These are phyloP conservation scores for Drosophila guanche DNA, from an alignment of 1,140 invertebrate genomes.

Conservation along the genomic window DNA sequence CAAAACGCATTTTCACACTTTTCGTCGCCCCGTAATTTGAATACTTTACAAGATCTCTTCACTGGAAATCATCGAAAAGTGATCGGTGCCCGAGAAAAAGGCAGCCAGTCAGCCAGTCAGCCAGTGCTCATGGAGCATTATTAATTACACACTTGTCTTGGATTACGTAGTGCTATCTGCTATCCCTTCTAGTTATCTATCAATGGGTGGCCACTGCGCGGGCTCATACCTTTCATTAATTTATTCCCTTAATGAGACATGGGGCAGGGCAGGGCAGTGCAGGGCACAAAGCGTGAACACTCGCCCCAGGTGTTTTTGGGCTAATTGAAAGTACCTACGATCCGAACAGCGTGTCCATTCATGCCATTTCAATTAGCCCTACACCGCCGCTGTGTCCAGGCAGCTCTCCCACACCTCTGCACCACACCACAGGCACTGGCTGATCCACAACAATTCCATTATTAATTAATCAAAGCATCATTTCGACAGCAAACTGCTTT, in stretches of 20 bases:
- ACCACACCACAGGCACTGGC: constrained; percentile 10
- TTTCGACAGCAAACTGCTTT: constrained; percentile 42
- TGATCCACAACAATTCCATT: constrained; percentile 56
- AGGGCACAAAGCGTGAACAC: constrained; percentile 28
- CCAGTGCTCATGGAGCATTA: constrained; percentile 49
- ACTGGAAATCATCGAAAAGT: constrained; percentile 52
- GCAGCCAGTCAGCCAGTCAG: constrained; percentile 1
- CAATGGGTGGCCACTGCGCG: constrained; percentile 30
- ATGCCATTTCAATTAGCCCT: constrained; percentile 55
- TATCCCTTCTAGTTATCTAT: constrained; percentile 45
- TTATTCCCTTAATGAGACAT: constrained; percentile 45
- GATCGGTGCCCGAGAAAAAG: too few relatives aligned
- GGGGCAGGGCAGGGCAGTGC: background rate
- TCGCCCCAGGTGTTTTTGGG: constrained; percentile 36
- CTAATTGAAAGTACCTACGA: constrained; percentile 46
- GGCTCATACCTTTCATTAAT: constrained; percentile 46
- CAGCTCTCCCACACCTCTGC: background rate
- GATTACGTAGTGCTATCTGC: constrained; percentile 47
- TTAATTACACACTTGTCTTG: constrained; percentile 79
- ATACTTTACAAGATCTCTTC: constrained; percentile 74
- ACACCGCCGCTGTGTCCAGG: constrained; percentile 3
- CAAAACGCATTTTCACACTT: constrained; percentile 82
- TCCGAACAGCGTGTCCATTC: constrained; percentile 18
- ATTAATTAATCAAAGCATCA: constrained; percentile 73
- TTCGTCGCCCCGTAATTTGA: constrained; percentile 76